A percentile compares a stretch with the other conserved stretches of the same genome.
These are phyloP conservation scores for Syrphus vitripennis DNA, from an alignment of 2,888 invertebrate genomes.

Conservation along the genomic window DNA sequence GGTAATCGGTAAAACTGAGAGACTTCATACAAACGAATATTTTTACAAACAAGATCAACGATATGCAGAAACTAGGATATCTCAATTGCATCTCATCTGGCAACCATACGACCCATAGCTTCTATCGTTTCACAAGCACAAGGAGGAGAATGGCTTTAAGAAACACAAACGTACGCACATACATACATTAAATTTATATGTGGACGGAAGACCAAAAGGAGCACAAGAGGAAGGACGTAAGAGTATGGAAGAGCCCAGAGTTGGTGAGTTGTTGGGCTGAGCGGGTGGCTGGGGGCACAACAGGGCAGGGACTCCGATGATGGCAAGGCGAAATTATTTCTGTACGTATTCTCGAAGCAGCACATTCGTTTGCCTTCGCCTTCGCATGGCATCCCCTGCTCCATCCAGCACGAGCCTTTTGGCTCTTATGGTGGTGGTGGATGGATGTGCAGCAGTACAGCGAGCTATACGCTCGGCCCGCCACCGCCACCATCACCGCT, in stretches of 20 bases:
- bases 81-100: neutral
- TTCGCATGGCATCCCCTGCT: constrained; percentile 64
- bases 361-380: constrained; percentile 39
- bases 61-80: too few relatives aligned
- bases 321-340: constrained; percentile 68
- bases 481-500: neutral
- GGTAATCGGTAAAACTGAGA: too few relatives aligned
- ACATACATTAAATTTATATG: constrained; percentile 67
- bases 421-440: constrained; percentile 35
- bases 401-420: constrained; percentile 54
- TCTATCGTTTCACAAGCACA: constrained; percentile 65
- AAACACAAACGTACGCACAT: constrained; percentile 60
- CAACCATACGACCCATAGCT: neutral
- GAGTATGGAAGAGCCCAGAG: neutral
- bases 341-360: constrained; percentile 50
- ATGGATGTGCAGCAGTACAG: constrained; percentile 46
- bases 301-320: constrained; percentile 47
- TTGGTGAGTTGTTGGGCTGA: neutral
- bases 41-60: too few relatives aligned
- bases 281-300: neutral
- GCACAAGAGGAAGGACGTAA: constrained; percentile 14
- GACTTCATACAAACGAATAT: too few relatives aligned
- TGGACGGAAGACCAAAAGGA: constrained; percentile 55
- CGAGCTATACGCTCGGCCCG: constrained; percentile 38
- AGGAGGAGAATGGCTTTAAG: constrained; percentile 70